Evolutionary conservation across 2,797 vertebrate species (phyloP).

Genomic region (Alauda arvensis): DNA sequence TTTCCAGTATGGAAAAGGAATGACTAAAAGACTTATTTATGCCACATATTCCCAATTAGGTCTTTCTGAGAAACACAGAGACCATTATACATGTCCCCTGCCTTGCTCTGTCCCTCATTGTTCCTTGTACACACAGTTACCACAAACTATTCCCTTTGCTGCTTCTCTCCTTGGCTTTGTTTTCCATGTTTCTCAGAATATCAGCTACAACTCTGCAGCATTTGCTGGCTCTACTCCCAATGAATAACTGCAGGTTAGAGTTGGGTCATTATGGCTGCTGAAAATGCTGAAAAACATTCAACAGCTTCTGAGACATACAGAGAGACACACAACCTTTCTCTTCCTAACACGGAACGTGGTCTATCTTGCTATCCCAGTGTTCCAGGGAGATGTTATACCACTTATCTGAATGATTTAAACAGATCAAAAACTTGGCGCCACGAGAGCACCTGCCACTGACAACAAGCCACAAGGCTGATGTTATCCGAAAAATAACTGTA

Average conservation of each 20-base stretch:
- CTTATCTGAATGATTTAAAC: slow-evolving; percentile 23
- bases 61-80: background rate
- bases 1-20: background rate
- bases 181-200: background rate
- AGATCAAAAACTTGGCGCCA: background rate
- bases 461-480: slow-evolving; percentile 9
- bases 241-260: slow-evolving; percentile 43
- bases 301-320: background rate
- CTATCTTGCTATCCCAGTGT: background rate
- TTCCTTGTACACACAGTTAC: background rate
- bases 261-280: slow-evolving; percentile 25
- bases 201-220: background rate
- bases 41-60: background rate
- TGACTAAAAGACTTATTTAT: slow-evolving; percentile 16
- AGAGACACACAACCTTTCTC: background rate
- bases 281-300: slow-evolving; percentile 53
- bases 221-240: slow-evolving; percentile 31
- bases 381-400: slow-evolving; percentile 15
- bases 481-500: slow-evolving; percentile 12
- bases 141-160: background rate
- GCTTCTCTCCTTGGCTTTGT: background rate
- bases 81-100: background rate
- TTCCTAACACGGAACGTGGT: background rate
- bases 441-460: background rate
- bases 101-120: background rate